Percentiles rank a stretch among this genome's conserved stretches.
Conservation (phyloP, 1,140 invertebrate genomes). For the Drosophila repletoides region DNA sequence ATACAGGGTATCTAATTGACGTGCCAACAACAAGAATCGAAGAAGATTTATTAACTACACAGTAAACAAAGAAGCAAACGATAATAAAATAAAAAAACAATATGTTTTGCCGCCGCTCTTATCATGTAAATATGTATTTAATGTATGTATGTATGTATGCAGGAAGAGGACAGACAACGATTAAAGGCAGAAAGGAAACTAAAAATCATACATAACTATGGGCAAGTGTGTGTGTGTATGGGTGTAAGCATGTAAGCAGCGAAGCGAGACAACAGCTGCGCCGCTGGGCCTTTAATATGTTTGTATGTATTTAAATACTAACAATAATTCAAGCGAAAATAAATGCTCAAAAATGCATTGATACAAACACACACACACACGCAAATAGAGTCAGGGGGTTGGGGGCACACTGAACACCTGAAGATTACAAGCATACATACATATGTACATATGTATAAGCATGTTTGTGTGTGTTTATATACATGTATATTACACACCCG, state of each 20-base stretch:
- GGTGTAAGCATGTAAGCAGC: slow-evolving; percentile 41
- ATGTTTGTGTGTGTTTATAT: not conserved
- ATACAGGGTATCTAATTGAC: not conserved
- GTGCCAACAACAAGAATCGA: slow-evolving; percentile 2
- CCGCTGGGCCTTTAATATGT: not conserved
- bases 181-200: slow-evolving; percentile 40
- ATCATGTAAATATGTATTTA: not conserved
- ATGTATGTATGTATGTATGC: not conserved
- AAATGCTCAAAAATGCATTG: slow-evolving; percentile 42
- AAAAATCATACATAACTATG: too few relatives aligned
- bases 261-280: slow-evolving; percentile 50
- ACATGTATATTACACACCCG: slow-evolving; percentile 42
- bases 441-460: slow-evolving; percentile 5
- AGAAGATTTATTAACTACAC: slow-evolving; percentile 14
- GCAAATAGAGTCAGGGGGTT: not conserved
- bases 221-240: too few relatives aligned
- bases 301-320: slow-evolving; percentile 2
- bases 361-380: not conserved
- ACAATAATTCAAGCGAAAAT: slow-evolving; percentile 43
- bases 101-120: slow-evolving; percentile 15
- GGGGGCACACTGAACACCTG: slow-evolving; percentile 29
- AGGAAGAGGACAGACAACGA: slow-evolving; percentile 20
- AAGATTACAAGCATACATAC: slow-evolving; percentile 33
- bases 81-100: not conserved
- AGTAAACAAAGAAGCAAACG: slow-evolving; percentile 19